These are phyloP conservation scores for Myxocyprinus asiaticus DNA, from an alignment of 2,113 vertebrate genomes.

Conservation along the genomic window DNA sequence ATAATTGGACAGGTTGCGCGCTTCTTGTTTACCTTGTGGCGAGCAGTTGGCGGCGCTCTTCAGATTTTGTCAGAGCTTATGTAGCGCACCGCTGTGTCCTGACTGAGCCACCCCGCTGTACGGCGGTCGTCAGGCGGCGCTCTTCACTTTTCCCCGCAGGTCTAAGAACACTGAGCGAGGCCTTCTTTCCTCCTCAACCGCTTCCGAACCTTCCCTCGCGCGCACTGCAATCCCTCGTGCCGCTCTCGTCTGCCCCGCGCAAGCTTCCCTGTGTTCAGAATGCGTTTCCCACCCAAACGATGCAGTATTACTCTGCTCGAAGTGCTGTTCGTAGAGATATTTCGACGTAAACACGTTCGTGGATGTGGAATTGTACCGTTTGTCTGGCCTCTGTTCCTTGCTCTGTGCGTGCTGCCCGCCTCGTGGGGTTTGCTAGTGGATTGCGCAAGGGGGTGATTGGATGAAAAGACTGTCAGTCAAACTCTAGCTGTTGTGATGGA, in stretches of 20 bases:
- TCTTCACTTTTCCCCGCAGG: constrained; percentile 79
- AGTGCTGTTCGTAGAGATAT: background rate
- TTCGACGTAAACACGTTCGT: constrained; percentile 10
- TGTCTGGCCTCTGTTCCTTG: constrained; percentile 62
- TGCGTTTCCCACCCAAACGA: constrained; percentile 14
- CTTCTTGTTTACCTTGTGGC: constrained; percentile 67
- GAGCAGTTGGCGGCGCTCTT: constrained; percentile 80
- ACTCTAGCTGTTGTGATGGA: background rate
- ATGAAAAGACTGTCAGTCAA: constrained; percentile 55
- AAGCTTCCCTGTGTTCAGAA: background rate
- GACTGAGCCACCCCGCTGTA: constrained; percentile 63
- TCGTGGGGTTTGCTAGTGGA: constrained; percentile 45
- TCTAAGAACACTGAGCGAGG: constrained; percentile 65
- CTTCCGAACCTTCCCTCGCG: constrained; percentile 59
- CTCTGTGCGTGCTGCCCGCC: constrained; percentile 66
- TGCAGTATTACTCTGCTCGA: background rate
- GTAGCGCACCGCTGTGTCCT: constrained; percentile 73
- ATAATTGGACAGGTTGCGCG: background rate
- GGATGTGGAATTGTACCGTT: constrained; percentile 64
- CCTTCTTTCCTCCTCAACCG: constrained; percentile 67
- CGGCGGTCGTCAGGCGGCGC: constrained; percentile 83
- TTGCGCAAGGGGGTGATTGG: constrained; percentile 62
- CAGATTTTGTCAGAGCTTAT: constrained; percentile 61
- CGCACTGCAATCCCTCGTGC: constrained; percentile 54
- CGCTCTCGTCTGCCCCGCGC: constrained; percentile 37